Base-by-base conservation (phyloP, 2,113 vertebrate genomes). In the Galeopterus variegatus region DNA sequence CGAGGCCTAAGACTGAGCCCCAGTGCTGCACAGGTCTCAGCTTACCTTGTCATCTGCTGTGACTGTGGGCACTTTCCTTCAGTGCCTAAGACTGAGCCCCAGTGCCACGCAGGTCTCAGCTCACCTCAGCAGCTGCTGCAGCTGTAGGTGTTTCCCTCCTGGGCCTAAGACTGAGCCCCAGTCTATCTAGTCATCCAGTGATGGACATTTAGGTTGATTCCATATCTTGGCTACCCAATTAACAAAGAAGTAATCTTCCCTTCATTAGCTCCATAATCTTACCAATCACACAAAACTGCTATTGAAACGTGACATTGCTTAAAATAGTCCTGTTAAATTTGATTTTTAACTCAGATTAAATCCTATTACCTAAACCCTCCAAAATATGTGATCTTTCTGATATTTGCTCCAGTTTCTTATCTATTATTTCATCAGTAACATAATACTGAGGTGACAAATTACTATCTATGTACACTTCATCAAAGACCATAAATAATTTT, bases 331-430 rank as follows among this genome's bases (percentile, higher is more conserved):
- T 65, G 81, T 36, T 24, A 93, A 95, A 91, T 91, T 90, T 81
- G 36, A 58, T 45, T 84, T 93, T 80, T 88, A 60, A 84, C 10
- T 88, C 77, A 76, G 33, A 56, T 70, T 17, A 93, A 88, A 84
- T 64, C 2, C 17, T 84, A 33, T 70, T 14, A 26, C 5, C 5
- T 36, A 90, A 45, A 11, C 3, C 7, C 1, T 21, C 48, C 2
- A 62, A 58, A 97, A 76, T 91, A 18, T 58, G 1, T 88, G 14
- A 83, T 72, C 13, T 69, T 28, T 82, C 64, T 62, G 6, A 94
- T 77, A 84, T 90, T 84, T 73, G 1, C 23, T 80, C 33, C 1
- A 81, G 6, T 96, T 93, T 93, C 52, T 90, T 96, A 45, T 45
- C 11, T 82, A 28, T 69, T 92, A 70, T 36, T 17, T 75, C 21